Conservation (phyloP, 2,797 vertebrate genomes). For the Bradypodion pumilum region DNA sequence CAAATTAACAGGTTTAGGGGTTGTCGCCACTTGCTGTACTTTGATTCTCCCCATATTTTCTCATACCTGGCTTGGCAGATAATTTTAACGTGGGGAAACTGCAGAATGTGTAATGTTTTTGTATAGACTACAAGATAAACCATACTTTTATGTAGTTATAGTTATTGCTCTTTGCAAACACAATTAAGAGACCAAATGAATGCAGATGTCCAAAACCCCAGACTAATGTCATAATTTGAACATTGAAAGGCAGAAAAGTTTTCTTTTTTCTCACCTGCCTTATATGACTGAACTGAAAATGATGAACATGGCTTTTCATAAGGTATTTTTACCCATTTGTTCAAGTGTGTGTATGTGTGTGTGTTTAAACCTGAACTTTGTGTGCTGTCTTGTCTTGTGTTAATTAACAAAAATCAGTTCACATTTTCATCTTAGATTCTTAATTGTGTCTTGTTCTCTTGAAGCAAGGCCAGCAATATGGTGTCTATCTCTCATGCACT, state of each 20-base stretch:
- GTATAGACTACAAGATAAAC: not conserved
- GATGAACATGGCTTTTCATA: slow-evolving; percentile 36
- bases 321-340: slow-evolving; percentile 75
- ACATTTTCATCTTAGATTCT: slow-evolving; percentile 58
- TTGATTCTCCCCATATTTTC: no score
- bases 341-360: slow-evolving; percentile 39
- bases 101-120: not conserved
- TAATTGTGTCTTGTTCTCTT: slow-evolving; percentile 60
- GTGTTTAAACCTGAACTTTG: slow-evolving; percentile 49
- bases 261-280: slow-evolving; percentile 5
- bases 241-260: not conserved
- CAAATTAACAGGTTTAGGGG: not conserved
- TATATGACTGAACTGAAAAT: slow-evolving; percentile 19
- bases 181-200: not conserved
- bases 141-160: not conserved
- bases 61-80: not conserved
- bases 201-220: not conserved
- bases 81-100: not conserved
- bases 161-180: not conserved
- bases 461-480: slow-evolving; percentile 74
- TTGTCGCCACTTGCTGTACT: not conserved
- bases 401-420: slow-evolving; percentile 69
- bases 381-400: slow-evolving; percentile 56
- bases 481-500: slow-evolving; percentile 48
- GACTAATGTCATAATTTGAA: not conserved